Percentiles rank a stretch among this genome's conserved stretches.
Conservation (phyloP, 2,113 vertebrate genomes). For the Vulpes vulpes region DNA sequence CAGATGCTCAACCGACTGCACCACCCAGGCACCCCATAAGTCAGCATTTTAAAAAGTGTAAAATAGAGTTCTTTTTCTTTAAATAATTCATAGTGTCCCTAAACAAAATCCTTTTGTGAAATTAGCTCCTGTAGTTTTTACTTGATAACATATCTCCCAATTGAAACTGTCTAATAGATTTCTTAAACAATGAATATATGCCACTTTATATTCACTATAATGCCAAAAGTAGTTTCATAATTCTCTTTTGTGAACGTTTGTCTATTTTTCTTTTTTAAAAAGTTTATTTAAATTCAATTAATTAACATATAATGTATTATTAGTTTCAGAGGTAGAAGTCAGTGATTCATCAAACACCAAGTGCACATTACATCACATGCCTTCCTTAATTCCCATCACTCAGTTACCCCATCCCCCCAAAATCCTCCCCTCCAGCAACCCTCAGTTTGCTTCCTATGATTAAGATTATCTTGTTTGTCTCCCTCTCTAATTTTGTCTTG, state of each 20-base stretch:
- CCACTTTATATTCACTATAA: background rate
- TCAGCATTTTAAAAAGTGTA: background rate
- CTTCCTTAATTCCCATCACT: too few relatives aligned
- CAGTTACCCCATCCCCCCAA: too few relatives aligned
- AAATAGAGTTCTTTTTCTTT: background rate
- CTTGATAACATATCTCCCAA: background rate
- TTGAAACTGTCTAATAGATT: background rate
- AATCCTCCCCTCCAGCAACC: too few relatives aligned
- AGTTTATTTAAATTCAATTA: too few relatives aligned
- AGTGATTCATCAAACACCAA: too few relatives aligned
- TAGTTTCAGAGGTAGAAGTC: too few relatives aligned
- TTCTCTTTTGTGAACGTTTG: background rate
- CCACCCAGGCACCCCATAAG: background rate
- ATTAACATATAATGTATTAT: too few relatives aligned
- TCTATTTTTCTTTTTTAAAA: background rate
- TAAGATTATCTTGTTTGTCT: too few relatives aligned
- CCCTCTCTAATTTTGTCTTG: too few relatives aligned
- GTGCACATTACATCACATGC: too few relatives aligned
- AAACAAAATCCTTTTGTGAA: background rate
- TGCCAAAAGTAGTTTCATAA: background rate
- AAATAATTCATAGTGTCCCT: background rate
- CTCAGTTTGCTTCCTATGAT: too few relatives aligned
- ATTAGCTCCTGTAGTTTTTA: background rate
- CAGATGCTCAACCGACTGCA: background rate
- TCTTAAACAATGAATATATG: background rate